These are phyloP conservation scores for Hemiscyllium ocellatum DNA, from an alignment of 2,113 vertebrate species.

Conservation along the genomic window DNA sequence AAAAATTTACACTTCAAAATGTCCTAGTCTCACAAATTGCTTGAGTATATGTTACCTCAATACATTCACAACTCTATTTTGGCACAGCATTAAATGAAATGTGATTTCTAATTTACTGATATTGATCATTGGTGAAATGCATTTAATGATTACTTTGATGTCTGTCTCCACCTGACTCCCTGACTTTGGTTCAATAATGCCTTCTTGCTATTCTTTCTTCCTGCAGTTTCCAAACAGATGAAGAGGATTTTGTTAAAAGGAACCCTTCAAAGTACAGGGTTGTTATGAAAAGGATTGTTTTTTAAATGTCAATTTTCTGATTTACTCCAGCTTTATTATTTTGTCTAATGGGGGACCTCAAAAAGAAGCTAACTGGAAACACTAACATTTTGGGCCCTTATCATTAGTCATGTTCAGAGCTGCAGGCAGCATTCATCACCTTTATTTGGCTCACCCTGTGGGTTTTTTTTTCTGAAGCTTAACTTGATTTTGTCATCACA, in stretches of 20 bases:
- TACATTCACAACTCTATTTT: not conserved
- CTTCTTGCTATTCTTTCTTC: not conserved
- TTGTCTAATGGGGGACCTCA: not conserved
- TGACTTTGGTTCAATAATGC: not conserved
- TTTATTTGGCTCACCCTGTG: not conserved
- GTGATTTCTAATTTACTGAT: not conserved
- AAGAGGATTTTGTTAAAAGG: not conserved
- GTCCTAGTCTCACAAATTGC: not conserved
- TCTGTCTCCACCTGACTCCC: not conserved
- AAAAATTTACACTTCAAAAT: conserved; percentile 11
- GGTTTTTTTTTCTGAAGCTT: not conserved
- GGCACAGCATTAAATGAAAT: not conserved
- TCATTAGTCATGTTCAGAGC: not conserved
- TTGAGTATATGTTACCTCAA: not conserved
- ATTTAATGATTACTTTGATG: not conserved
- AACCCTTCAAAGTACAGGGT: not conserved
- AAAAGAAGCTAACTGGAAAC: not conserved
- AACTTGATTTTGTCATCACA: not conserved
- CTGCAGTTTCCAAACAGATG: not conserved
- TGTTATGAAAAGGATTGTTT: not conserved
- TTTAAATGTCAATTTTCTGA: not conserved
- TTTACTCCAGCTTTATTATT: not conserved
- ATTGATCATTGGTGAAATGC: not conserved
- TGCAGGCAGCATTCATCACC: not conserved
- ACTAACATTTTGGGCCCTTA: conserved; percentile 1